phyloP scores from a whole-genome alignment of 1,140 invertebrate species.

The Drosophila jambulina region DNA sequence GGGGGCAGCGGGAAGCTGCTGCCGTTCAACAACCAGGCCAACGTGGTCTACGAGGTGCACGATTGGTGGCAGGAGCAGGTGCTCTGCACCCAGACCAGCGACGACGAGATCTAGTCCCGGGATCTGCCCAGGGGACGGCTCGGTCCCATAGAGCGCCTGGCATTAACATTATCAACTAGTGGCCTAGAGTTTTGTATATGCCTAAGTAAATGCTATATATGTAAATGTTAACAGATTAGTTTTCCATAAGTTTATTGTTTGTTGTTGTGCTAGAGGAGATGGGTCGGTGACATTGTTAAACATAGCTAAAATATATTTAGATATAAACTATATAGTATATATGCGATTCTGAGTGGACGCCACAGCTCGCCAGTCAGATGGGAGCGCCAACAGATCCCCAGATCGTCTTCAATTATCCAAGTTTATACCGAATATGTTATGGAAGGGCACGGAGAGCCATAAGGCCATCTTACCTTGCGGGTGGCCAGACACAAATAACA shows the following conservation, averaged over 20 bases:
- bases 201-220: slow-evolving; percentile 35
- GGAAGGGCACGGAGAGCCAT: slow-evolving; percentile 21
- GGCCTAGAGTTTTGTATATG: slow-evolving; percentile 57
- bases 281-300: slow-evolving; percentile 41
- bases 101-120: slow-evolving; percentile 85
- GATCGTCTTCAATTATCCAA: slow-evolving; percentile 29
- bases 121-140: background rate
- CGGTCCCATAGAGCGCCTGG: slow-evolving; percentile 1
- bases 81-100: slow-evolving; percentile 87
- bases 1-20: slow-evolving; percentile 78
- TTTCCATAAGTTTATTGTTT: slow-evolving; percentile 38
- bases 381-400: slow-evolving; percentile 1
- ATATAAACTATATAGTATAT: slow-evolving; percentile 47
- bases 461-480: slow-evolving; percentile 13
- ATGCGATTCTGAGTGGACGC: slow-evolving; percentile 6
- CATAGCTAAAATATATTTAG: slow-evolving; percentile 58
- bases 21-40: slow-evolving; percentile 86
- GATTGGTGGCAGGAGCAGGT: slow-evolving; percentile 90
- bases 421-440: slow-evolving; percentile 32
- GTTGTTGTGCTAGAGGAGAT: slow-evolving; percentile 53
- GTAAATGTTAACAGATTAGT: slow-evolving; percentile 50
- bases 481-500: slow-evolving; percentile 42
- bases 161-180: slow-evolving; percentile 57
- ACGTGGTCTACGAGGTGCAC: slow-evolving; percentile 87
- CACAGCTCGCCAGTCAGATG: background rate